Percentiles rank a stretch among this genome's conserved stretches.
Conservation (phyloP, 2,888 invertebrate genomes). For the Parochlus steinenii region DNA sequence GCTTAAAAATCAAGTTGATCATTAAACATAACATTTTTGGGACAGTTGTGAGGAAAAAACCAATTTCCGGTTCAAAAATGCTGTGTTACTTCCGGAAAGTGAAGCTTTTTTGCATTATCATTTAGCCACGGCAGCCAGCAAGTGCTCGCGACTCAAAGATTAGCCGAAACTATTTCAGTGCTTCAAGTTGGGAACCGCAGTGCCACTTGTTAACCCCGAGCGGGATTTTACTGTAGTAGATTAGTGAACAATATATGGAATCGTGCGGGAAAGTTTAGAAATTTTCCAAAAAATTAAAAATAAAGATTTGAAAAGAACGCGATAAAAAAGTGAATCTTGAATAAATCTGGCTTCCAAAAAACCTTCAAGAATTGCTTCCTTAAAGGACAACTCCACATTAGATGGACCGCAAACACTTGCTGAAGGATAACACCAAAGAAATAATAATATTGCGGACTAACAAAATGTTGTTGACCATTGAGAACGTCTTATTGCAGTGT, state of each 20-base stretch:
- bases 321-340: too few species aligned
- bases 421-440: constrained; percentile 1
- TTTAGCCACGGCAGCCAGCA: too few species aligned
- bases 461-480: constrained; percentile 54
- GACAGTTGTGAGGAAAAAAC: too few species aligned
- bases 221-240: too few species aligned
- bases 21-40: too few species aligned
- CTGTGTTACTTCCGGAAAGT: constrained; percentile 27
- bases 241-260: too few species aligned
- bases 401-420: too few species aligned
- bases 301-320: neutral
- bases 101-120: constrained; percentile 31
- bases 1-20: too few species aligned
- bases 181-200: too few species aligned
- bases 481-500: constrained; percentile 60
- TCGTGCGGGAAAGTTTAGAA: neutral
- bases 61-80: constrained; percentile 22
- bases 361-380: neutral
- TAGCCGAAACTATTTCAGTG: too few species aligned
- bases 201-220: too few species aligned
- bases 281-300: neutral
- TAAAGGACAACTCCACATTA: constrained; percentile 4
- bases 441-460: constrained; percentile 21
- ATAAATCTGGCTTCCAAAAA: constrained; percentile 8
- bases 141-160: too few species aligned